These are phyloP conservation scores for Eumerus sabulonum DNA, from an alignment of 2,888 invertebrate genomes.

Conservation along the genomic window DNA sequence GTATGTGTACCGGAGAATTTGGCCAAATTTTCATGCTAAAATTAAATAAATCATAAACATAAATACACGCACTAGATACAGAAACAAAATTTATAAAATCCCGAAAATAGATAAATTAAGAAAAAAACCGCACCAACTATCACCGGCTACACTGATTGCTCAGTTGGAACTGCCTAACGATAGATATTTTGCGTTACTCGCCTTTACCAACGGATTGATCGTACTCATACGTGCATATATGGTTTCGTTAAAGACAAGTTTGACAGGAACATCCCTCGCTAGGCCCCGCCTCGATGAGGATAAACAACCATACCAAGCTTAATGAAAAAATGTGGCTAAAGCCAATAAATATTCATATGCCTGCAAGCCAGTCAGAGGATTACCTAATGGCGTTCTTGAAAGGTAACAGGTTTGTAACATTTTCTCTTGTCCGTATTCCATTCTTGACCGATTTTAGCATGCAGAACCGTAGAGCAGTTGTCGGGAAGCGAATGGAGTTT, in stretches of 20 bases:
- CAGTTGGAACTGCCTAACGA: slow-evolving; percentile 73
- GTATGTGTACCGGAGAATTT: slow-evolving; percentile 78
- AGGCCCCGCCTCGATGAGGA: neutral
- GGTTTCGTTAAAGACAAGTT: slow-evolving; percentile 38
- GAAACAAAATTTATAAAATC: slow-evolving; percentile 2
- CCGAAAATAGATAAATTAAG: neutral
- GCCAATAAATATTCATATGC: too few relatives aligned
- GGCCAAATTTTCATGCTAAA: slow-evolving; percentile 78
- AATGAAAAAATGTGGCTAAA: too few relatives aligned
- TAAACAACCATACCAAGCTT: too few relatives aligned
- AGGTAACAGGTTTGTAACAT: too few relatives aligned
- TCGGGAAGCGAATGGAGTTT: too few relatives aligned
- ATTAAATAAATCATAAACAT: slow-evolving; percentile 37
- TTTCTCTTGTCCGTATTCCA: too few relatives aligned
- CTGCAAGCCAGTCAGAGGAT: too few relatives aligned
- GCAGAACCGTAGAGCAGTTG: too few relatives aligned
- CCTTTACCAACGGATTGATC: slow-evolving; percentile 10
- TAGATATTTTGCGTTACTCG: slow-evolving; percentile 62
- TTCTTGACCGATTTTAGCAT: too few relatives aligned
- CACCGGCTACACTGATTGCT: slow-evolving; percentile 71
- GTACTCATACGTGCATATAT: neutral
- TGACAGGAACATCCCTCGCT: slow-evolving; percentile 3
- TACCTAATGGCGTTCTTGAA: too few relatives aligned
- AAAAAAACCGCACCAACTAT: slow-evolving; percentile 32
- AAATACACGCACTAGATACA: slow-evolving; percentile 5